Evolutionary conservation across 53 echinoderm and acorn worm genomes (phyloP), one percentile per base, ranked within the genome.

Genomic region (Astropecten irregularis): DNA sequence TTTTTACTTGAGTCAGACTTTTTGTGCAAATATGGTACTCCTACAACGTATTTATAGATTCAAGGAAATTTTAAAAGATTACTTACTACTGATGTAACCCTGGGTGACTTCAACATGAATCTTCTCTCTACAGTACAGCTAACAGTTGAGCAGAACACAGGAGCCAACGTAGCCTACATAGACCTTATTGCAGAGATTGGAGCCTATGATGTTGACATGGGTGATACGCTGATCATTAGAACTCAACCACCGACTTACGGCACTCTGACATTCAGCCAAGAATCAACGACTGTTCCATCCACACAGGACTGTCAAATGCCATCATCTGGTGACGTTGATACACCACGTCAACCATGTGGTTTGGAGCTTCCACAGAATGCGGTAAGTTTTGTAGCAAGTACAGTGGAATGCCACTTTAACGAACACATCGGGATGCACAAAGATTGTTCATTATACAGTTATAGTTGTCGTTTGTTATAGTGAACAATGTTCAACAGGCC

Each of bases 201-300:
- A 16, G 89, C 76, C 11, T 89, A 54, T 34, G 89, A 89, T 30
- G 74, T 74, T 0, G 89, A 89, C 76, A 40, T 29, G 3, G 40
- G 40, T 25, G 84, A 89, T 36, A 39, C 60, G 7, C 35, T 89
- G 47, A 83, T 32, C 21, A 18, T 89, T 11, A 15, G 53, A 30
- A 61, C 65, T 28, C 48, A 84, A 31, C 66, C 54, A 35, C 76
- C 89, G 53, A 4, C 53, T 1, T 39, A 66, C 28, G 89, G 89
- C 4, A 30, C 35, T 11, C 65, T 89, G 18, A 73, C 28, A 1
- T 7, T 76, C 10, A 68, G 14, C 21, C 10, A 29, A 4, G 26
- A 73, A 30, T 22, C 27, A 6, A 53, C 34, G 39, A 54, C 35
- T 36, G 57, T 73, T 2, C 83, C 89, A 14, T 40, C 26, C 4